Evolutionary conservation across 1,140 invertebrate species (phyloP).

Genomic region (Drosophila chauvacae): DNA sequence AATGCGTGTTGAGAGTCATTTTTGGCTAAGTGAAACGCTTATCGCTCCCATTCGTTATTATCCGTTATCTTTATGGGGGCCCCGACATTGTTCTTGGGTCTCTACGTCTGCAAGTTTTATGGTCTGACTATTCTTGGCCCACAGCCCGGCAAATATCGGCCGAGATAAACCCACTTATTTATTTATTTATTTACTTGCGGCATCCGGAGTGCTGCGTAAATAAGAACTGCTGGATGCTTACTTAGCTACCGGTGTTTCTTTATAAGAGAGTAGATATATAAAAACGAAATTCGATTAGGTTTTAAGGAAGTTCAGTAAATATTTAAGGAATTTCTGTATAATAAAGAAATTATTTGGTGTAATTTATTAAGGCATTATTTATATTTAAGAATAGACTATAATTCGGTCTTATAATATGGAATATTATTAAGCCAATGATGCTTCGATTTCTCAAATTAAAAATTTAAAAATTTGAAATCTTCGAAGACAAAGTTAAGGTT

Average conservation of each 20-base stretch:
- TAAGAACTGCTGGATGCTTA: constrained; percentile 10
- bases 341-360: not conserved
- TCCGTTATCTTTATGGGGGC: constrained; percentile 42
- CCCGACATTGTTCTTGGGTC: constrained; percentile 32
- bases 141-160: constrained; percentile 22
- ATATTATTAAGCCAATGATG: not conserved
- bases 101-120: constrained; percentile 3
- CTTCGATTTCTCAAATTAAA: not conserved
- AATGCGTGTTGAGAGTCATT: not conserved
- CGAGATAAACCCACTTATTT: constrained; percentile 29
- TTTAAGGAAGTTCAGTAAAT: not conserved
- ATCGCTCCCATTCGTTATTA: constrained; percentile 30
- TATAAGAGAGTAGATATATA: not conserved
- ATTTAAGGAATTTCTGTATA: too few species aligned
- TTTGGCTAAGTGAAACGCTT: constrained; percentile 8
- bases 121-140: constrained; percentile 30
- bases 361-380: not conserved
- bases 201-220: constrained; percentile 21
- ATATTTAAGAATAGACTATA: not conserved
- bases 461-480: too few species aligned
- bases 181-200: constrained; percentile 11
- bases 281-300: not conserved
- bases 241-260: not conserved
- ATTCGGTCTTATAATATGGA: not conserved
- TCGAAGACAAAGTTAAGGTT: not conserved